phyloP scores from a whole-genome alignment of 1,140 invertebrate species.

The Battus philenor region DNA sequence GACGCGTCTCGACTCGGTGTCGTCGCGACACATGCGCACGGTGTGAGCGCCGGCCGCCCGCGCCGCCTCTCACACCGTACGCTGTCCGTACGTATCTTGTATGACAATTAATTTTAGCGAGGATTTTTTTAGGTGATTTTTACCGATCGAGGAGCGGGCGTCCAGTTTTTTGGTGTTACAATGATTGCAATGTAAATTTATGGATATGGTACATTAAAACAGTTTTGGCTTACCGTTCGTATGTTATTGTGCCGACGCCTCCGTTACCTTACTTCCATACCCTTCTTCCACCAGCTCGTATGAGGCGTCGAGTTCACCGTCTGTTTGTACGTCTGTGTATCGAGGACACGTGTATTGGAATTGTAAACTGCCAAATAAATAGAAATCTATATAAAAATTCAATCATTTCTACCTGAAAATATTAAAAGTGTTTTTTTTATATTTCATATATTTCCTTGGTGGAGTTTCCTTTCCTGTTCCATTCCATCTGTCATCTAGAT shows the following conservation, averaged over 20 bases:
- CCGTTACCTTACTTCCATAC: slow-evolving; percentile 1
- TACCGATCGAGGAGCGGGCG: slow-evolving; percentile 59
- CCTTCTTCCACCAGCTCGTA: neutral
- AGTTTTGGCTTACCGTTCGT: slow-evolving; percentile 75
- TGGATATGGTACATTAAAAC: slow-evolving; percentile 73
- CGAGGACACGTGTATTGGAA: slow-evolving; percentile 7
- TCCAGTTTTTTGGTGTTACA: slow-evolving; percentile 66
- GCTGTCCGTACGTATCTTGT: slow-evolving; percentile 56
- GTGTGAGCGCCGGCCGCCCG: slow-evolving; percentile 10
- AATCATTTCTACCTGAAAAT: slow-evolving; percentile 13
- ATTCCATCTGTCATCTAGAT: no score
- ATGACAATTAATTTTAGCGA: slow-evolving; percentile 62
- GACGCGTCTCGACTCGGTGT: neutral
- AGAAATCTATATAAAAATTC: slow-evolving; percentile 14
- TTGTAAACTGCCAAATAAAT: slow-evolving; percentile 18
- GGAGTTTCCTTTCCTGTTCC: no score
- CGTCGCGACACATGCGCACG: slow-evolving; percentile 2
- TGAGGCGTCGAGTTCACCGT: slow-evolving; percentile 4
- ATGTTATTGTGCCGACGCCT: slow-evolving; percentile 52
- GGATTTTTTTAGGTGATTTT: slow-evolving; percentile 69
- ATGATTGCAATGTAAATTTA: slow-evolving; percentile 72
- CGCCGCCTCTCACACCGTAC: slow-evolving; percentile 17
- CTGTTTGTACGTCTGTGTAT: slow-evolving; percentile 13
- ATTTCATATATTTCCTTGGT: no score
- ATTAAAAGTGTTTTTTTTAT: slow-evolving; percentile 2